Conservation (phyloP, 2,113 vertebrate species). For the Fregetta grallaria region DNA sequence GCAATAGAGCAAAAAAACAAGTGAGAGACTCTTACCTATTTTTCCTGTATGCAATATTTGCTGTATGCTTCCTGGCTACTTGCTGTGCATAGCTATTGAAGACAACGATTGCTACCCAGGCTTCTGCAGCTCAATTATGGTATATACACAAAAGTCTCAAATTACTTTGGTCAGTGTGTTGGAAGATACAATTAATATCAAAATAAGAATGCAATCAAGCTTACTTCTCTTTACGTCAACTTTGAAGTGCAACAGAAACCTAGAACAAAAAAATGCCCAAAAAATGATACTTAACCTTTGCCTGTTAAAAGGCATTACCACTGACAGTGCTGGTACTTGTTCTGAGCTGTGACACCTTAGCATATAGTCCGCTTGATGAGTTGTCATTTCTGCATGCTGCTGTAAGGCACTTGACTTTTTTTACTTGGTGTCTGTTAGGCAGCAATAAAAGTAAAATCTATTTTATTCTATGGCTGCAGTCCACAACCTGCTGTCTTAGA, state of each 20-base stretch:
- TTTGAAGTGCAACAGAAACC: neutral
- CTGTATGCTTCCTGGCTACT: neutral
- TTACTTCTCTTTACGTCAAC: neutral
- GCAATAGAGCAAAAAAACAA: neutral
- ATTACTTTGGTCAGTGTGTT: neutral
- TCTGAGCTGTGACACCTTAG: neutral
- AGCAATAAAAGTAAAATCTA: neutral
- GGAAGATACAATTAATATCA: neutral
- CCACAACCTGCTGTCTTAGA: neutral
- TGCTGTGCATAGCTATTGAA: neutral
- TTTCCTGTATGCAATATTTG: neutral
- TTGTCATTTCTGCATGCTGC: neutral
- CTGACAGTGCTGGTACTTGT: neutral
- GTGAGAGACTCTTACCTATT: neutral
- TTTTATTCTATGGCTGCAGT: neutral
- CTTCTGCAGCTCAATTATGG: neutral
- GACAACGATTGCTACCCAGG: neutral
- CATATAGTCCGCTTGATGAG: neutral
- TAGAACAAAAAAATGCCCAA: neutral
- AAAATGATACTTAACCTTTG: neutral
- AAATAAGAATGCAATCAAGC: neutral
- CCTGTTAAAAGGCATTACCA: neutral
- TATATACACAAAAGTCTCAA: neutral
- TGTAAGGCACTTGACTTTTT: neutral
- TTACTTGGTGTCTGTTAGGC: neutral